Evolutionary conservation across 2,113 vertebrate genomes (phyloP).

Genomic region (Ibidorhyncha struthersii): DNA sequence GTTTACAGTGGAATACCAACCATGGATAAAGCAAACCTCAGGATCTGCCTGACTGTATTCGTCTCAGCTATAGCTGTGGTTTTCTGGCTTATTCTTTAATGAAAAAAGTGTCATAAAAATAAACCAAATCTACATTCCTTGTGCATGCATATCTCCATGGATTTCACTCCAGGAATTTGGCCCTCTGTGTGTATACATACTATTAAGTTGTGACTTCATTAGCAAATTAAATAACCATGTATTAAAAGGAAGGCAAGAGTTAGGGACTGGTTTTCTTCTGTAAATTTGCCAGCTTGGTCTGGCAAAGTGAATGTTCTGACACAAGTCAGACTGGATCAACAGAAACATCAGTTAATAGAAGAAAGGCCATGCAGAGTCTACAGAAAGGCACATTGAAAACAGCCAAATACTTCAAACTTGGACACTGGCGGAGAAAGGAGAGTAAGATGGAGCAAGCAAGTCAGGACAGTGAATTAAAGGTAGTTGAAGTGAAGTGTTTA

Average conservation of each 20-base stretch:
- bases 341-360: slow-evolving; percentile 9
- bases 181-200: not conserved
- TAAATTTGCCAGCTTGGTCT: slow-evolving; percentile 1
- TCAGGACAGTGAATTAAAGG: not conserved
- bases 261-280: slow-evolving; percentile 35
- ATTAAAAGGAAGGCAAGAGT: not conserved
- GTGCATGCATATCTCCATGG: not conserved
- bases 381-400: not conserved
- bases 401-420: not conserved
- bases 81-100: slow-evolving; percentile 47
- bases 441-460: not conserved
- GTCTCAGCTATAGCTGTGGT: not conserved
- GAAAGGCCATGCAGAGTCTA: not conserved
- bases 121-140: slow-evolving; percentile 42
- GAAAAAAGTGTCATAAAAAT: slow-evolving; percentile 49
- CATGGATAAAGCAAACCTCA: not conserved
- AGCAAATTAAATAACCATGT: slow-evolving; percentile 50
- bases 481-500: not conserved
- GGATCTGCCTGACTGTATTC: slow-evolving; percentile 1
- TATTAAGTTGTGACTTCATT: slow-evolving; percentile 43
- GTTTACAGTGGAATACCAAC: slow-evolving; percentile 13
- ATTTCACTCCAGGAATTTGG: slow-evolving; percentile 37
- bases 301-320: not conserved
- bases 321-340: slow-evolving; percentile 2
- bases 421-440: not conserved